Conservation (phyloP, 2,888 invertebrate species). For the Beris chalybata region DNA sequence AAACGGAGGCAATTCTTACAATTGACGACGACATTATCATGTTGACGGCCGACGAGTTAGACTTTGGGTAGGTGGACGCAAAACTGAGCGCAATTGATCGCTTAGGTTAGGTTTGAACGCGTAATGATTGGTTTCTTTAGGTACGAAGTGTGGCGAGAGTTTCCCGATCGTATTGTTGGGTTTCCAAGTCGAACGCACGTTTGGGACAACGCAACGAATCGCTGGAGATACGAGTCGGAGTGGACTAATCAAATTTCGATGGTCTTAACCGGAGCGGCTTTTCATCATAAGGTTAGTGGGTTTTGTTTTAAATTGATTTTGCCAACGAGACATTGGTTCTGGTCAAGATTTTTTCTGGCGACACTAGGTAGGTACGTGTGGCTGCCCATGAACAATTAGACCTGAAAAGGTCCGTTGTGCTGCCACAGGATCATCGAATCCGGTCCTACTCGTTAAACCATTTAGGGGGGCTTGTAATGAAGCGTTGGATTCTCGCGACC, state of each 20-base stretch:
- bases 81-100: neutral
- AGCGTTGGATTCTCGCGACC: too few species aligned
- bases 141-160: constrained; percentile 93
- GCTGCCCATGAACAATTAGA: too few species aligned
- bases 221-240: constrained; percentile 95
- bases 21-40: constrained; percentile 96
- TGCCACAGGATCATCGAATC: too few species aligned
- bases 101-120: neutral
- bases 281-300: constrained; percentile 80
- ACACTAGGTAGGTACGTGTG: too few species aligned
- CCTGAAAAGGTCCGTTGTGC: too few species aligned
- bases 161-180: constrained; percentile 93
- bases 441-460: too few species aligned
- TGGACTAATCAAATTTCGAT: constrained; percentile 97
- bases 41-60: constrained; percentile 93
- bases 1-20: constrained; percentile 93
- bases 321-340: too few species aligned
- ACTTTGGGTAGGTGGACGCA: constrained; percentile 75
- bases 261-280: constrained; percentile 95
- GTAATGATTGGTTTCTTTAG: constrained; percentile 44
- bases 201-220: constrained; percentile 83
- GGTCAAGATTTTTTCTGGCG: too few species aligned
- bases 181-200: constrained; percentile 94
- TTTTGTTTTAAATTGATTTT: too few species aligned
- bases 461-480: too few species aligned